A percentile compares a stretch with the other conserved stretches of the same genome.
Evolutionary conservation across 2,888 invertebrate genomes (phyloP).

Genomic region (Morpho deidamia): DNA sequence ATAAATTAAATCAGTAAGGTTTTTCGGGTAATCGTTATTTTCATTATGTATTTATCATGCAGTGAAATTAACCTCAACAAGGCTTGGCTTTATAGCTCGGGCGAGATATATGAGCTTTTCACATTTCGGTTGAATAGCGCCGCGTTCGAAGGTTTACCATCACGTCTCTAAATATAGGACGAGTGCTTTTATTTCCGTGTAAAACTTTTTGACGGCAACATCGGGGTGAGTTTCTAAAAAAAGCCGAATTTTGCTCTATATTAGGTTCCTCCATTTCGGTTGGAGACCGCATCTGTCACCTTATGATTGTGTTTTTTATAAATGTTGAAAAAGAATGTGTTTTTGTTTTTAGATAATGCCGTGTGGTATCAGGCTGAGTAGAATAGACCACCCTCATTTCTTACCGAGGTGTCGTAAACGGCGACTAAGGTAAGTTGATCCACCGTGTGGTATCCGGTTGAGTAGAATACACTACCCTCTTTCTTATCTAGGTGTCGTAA

Average conservation of each 20-base stretch:
- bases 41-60: conserved; percentile 5
- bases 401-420: too few species aligned
- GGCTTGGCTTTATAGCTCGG: conserved; percentile 27
- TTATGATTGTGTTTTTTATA: neutral
- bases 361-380: too few species aligned
- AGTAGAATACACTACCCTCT: too few species aligned
- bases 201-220: neutral
- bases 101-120: conserved; percentile 31
- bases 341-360: too few species aligned
- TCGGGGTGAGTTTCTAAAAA: neutral
- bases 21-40: neutral
- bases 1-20: too few species aligned
- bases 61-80: conserved; percentile 18
- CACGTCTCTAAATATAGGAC: neutral
- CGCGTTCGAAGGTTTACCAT: conserved; percentile 10
- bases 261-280: neutral
- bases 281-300: neutral
- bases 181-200: neutral
- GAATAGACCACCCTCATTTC: too few species aligned
- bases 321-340: neutral
- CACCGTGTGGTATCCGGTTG: too few species aligned
- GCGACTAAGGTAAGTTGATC: too few species aligned
- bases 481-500: too few species aligned
- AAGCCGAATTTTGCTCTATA: neutral
- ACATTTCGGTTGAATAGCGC: conserved; percentile 24